Conservation (phyloP, 2,113 vertebrate genomes). For the Sminthopsis crassicaudata region DNA sequence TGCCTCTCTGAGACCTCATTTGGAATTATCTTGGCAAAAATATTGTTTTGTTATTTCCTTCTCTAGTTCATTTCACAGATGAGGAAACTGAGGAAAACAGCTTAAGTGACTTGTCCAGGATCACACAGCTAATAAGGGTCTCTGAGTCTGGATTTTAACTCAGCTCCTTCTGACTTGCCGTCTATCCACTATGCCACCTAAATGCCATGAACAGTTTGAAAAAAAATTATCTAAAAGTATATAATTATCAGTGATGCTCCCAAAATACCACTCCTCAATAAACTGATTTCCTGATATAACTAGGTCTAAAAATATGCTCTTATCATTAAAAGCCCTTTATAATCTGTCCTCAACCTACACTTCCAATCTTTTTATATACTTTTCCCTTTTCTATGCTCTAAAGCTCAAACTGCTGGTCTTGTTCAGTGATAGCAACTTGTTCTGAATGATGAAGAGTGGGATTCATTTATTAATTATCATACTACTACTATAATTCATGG, state of each 20-base stretch:
- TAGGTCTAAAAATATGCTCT: no score
- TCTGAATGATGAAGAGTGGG: not conserved
- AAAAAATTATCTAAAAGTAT: no score
- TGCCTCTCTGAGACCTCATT: not conserved
- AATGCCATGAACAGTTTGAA: not conserved
- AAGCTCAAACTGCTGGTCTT: not conserved
- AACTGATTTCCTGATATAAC: no score
- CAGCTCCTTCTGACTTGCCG: not conserved
- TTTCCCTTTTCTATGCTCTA: no score
- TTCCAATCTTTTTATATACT: no score
- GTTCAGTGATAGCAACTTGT: not conserved
- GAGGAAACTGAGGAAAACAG: not conserved
- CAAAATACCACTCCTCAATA: no score
- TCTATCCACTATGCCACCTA: not conserved
- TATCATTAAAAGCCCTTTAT: no score
- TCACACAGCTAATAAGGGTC: not conserved
- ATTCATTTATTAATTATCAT: not conserved
- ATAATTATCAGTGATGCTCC: no score
- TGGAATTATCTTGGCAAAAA: not conserved
- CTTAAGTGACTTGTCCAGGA: not conserved
- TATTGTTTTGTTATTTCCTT: not conserved
- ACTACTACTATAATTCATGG: no score
- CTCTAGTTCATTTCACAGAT: not conserved
- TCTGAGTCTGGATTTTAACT: not conserved
- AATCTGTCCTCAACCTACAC: no score